Evolutionary conservation across 2,113 vertebrate genomes (phyloP).

Genomic region (Azemiops feae): DNA sequence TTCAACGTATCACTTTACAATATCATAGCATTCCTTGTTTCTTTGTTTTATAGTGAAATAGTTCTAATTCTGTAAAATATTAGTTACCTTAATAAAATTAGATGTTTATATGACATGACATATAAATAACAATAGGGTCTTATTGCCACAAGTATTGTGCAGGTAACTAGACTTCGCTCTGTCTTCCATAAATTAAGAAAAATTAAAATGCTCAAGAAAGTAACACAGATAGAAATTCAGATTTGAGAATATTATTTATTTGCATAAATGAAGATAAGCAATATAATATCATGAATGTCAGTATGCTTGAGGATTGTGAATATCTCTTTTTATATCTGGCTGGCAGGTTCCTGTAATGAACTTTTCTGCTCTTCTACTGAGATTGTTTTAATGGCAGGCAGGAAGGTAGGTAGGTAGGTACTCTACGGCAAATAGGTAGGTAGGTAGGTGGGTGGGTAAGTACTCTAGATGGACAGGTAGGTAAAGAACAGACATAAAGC

Average conservation of each 20-base stretch:
- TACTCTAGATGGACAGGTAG: background rate
- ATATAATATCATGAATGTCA: background rate
- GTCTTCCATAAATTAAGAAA: background rate
- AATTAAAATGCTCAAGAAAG: background rate
- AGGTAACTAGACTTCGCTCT: background rate
- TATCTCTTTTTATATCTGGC: background rate
- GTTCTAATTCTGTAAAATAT: background rate
- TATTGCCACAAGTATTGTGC: background rate
- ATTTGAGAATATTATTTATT: background rate
- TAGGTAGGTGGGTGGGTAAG: background rate
- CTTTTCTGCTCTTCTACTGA: background rate
- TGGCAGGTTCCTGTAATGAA: background rate
- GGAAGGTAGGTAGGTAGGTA: background rate
- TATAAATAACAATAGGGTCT: background rate
- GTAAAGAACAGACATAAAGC: background rate
- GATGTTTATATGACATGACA: background rate
- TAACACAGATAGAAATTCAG: background rate
- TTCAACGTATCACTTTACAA: background rate
- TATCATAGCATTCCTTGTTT: background rate
- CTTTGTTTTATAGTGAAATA: background rate
- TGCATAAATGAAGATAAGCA: background rate
- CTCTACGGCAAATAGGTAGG: too few relatives aligned
- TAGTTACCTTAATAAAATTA: background rate
- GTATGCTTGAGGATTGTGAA: background rate
- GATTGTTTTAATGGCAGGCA: background rate